These are phyloP conservation scores for Corella eumyota DNA, from an alignment of 23 tunicate genomes.

Conservation along the genomic window DNA sequence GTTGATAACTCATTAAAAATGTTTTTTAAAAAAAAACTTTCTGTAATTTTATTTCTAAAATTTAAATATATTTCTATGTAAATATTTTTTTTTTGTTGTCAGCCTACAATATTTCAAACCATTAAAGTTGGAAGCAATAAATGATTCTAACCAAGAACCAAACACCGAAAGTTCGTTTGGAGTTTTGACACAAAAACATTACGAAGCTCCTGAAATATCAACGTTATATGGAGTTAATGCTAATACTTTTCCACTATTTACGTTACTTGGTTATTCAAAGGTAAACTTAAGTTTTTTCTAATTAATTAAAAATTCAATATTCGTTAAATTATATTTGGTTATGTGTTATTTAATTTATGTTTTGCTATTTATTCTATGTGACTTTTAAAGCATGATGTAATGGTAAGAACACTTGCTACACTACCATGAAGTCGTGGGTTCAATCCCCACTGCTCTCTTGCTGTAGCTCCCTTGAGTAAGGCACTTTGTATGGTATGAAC, in stretches of 20 bases:
- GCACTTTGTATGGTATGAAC: too few relatives aligned
- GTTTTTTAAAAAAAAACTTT: too few relatives aligned
- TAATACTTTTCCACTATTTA: constrained; percentile 32
- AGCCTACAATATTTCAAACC: constrained; percentile 34
- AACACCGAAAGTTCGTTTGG: constrained; percentile 71
- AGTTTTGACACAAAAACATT: constrained; percentile 54
- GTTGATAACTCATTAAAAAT: too few relatives aligned
- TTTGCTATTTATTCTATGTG: too few relatives aligned
- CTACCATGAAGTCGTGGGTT: too few relatives aligned
- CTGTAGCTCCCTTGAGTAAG: too few relatives aligned
- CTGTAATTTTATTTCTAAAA: not conserved
- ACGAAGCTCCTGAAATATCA: constrained; percentile 78
- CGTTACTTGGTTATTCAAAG: constrained; percentile 32
- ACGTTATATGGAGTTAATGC: constrained; percentile 50
- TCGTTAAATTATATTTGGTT: too few relatives aligned
- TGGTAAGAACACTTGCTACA: too few relatives aligned
- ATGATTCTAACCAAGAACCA: not conserved
- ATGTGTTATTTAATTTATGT: too few relatives aligned
- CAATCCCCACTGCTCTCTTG: too few relatives aligned
- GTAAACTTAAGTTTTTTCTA: constrained; percentile 22
- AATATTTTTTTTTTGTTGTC: constrained; percentile 2
- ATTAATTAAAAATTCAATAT: too few relatives aligned
- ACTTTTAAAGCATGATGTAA: too few relatives aligned
- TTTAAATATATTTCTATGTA: not conserved
- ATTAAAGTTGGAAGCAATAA: not conserved